Evolutionary conservation across 2,113 vertebrate species (phyloP).

Genomic region (Charina bottae): DNA sequence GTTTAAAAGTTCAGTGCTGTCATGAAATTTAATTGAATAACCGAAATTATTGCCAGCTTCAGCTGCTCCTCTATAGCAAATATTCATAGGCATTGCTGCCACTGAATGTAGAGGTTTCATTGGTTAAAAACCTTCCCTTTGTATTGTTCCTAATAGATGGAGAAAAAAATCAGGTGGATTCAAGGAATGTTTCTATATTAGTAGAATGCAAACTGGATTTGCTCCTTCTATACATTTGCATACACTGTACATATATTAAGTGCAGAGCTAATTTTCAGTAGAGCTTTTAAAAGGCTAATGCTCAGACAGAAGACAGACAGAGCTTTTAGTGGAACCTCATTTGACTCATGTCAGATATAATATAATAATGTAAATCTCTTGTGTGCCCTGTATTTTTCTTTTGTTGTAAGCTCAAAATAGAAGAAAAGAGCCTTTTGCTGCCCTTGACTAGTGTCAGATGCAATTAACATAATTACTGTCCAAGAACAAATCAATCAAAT

Average conservation of each 20-base stretch:
- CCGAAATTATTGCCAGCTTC: neutral
- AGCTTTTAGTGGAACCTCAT: slow-evolving; percentile 15
- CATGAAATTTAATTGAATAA: neutral
- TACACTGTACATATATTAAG: neutral
- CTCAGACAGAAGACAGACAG: neutral
- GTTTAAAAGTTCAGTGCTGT: neutral
- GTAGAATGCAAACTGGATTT: neutral
- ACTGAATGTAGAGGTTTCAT: neutral
- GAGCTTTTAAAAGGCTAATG: slow-evolving; percentile 35
- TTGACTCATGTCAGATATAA: neutral
- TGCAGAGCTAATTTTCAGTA: slow-evolving; percentile 5
- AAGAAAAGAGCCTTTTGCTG: slow-evolving; percentile 17
- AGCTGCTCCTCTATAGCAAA: neutral
- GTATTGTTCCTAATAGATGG: neutral
- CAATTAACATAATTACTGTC: slow-evolving; percentile 22
- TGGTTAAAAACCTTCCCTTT: neutral
- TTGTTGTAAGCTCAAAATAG: slow-evolving; percentile 13
- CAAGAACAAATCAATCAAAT: slow-evolving; percentile 7
- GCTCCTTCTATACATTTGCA: neutral
- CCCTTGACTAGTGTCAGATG: neutral
- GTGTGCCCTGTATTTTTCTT: neutral
- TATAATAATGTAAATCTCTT: neutral
- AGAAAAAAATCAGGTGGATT: neutral
- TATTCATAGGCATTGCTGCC: neutral
- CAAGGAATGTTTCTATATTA: slow-evolving; percentile 3